These are phyloP conservation scores for Drosophila algonquin DNA, from an alignment of 2,888 invertebrate species.

Conservation along the genomic window DNA sequence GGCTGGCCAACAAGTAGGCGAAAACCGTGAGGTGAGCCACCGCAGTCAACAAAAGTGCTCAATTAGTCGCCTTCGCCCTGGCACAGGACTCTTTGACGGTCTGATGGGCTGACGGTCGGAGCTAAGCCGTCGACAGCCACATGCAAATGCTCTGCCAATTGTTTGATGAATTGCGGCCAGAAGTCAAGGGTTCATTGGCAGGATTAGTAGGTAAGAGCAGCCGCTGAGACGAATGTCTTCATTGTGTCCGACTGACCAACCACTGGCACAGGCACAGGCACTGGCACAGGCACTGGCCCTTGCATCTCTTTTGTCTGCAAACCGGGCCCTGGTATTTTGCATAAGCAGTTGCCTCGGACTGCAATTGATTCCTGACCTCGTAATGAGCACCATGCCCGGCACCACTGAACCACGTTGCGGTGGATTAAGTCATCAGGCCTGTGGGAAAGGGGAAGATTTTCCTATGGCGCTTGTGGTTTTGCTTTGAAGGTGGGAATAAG, in stretches of 20 bases:
- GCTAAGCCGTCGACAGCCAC: conserved; percentile 31
- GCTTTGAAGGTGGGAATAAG: conserved; percentile 33
- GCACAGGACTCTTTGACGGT: conserved; percentile 52
- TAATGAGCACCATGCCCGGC: conserved; percentile 59
- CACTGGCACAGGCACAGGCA: conserved; percentile 1
- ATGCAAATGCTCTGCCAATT: conserved; percentile 73
- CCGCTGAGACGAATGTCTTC: conserved; percentile 67
- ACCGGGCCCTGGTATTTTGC: conserved; percentile 51
- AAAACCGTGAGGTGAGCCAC: conserved; percentile 61
- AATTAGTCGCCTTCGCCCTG: conserved; percentile 59
- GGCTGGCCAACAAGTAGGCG: conserved; percentile 63
- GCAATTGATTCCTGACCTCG: conserved; percentile 74
- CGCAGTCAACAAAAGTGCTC: conserved; percentile 72
- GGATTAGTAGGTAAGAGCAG: conserved; percentile 62
- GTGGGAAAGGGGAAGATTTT: conserved; percentile 12
- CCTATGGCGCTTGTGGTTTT: conserved; percentile 23
- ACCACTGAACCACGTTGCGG: conserved; percentile 57
- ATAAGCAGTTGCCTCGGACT: conserved; percentile 58
- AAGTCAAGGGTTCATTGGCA: conserved; percentile 74
- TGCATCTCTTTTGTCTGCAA: conserved; percentile 46
- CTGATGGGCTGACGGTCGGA: conserved; percentile 13
- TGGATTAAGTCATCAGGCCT: conserved; percentile 66
- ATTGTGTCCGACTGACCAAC: conserved; percentile 41
- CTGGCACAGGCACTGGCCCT: conserved; percentile 3
- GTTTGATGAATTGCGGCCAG: conserved; percentile 73